phyloP scores from a whole-genome alignment of 2,113 vertebrate species.

The Rhinolophus ferrumequinum region DNA sequence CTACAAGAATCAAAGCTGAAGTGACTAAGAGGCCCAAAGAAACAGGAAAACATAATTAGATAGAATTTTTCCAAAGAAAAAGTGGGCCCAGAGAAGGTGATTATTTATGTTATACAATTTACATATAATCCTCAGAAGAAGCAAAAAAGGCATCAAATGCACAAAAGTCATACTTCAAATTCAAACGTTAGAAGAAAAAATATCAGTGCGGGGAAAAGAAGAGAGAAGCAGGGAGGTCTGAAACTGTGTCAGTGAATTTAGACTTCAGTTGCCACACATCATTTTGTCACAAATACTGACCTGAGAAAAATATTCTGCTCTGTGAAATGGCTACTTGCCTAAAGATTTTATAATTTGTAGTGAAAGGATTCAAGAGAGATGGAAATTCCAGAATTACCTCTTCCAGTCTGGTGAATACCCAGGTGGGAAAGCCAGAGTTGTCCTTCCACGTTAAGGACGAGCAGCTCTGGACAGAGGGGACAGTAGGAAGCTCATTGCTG shows the following conservation, averaged over 20 bases:
- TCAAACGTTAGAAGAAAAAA: neutral
- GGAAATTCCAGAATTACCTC: neutral
- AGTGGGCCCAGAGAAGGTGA: neutral
- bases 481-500: too few relatives aligned
- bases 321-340: neutral
- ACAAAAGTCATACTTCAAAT: neutral
- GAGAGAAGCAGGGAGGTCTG: neutral
- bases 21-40: neutral
- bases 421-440: neutral
- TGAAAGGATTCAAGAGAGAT: neutral
- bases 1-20: neutral
- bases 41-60: neutral
- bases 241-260: neutral
- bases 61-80: neutral
- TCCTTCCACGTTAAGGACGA: accelerated
- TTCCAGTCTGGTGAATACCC: neutral
- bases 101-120: neutral
- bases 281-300: neutral
- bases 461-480: too few relatives aligned
- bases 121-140: neutral
- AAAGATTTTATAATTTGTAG: neutral
- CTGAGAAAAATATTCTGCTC: neutral
- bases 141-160: neutral
- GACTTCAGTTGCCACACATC: neutral
- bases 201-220: neutral